phyloP scores from a whole-genome alignment of 2,888 invertebrate species.

The Epicampocera succincta region DNA sequence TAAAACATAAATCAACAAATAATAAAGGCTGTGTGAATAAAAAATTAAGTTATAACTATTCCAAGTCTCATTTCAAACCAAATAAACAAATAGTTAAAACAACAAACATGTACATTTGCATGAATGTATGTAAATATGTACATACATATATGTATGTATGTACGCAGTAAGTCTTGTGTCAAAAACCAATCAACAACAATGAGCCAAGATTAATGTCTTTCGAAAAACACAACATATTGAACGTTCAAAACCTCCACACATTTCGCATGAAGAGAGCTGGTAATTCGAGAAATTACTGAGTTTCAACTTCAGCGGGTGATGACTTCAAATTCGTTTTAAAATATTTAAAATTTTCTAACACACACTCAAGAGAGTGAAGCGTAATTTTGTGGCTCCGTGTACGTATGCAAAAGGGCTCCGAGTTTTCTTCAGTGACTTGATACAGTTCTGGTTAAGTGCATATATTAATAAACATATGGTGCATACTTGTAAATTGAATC shows the following conservation, averaged over 20 bases:
- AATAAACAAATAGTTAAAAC: slow-evolving; percentile 57
- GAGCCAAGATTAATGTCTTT: slow-evolving; percentile 67
- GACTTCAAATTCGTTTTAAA: slow-evolving; percentile 16
- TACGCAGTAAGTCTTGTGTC: slow-evolving; percentile 59
- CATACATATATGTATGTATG: not conserved
- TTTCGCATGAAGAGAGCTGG: too few species aligned
- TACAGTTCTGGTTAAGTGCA: too few species aligned
- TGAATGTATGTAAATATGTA: too few species aligned
- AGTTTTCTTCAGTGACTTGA: too few species aligned
- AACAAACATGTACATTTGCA: slow-evolving; percentile 21
- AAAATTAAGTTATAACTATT: slow-evolving; percentile 67
- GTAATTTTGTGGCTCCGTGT: too few species aligned
- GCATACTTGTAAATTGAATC: too few species aligned
- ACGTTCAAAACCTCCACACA: not conserved
- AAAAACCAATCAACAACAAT: slow-evolving; percentile 68
- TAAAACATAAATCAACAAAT: slow-evolving; percentile 67
- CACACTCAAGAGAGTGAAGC: too few species aligned
- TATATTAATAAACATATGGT: too few species aligned
- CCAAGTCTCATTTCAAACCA: slow-evolving; percentile 33
- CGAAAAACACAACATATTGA: slow-evolving; percentile 36
- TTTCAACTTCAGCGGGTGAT: too few species aligned
- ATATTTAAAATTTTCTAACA: too few species aligned
- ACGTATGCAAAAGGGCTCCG: too few species aligned
- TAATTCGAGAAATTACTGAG: too few species aligned
- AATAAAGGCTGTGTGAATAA: slow-evolving; percentile 51